These are phyloP conservation scores for Peucedramus taeniatus DNA, from an alignment of 2,113 vertebrate species.

Conservation along the genomic window DNA sequence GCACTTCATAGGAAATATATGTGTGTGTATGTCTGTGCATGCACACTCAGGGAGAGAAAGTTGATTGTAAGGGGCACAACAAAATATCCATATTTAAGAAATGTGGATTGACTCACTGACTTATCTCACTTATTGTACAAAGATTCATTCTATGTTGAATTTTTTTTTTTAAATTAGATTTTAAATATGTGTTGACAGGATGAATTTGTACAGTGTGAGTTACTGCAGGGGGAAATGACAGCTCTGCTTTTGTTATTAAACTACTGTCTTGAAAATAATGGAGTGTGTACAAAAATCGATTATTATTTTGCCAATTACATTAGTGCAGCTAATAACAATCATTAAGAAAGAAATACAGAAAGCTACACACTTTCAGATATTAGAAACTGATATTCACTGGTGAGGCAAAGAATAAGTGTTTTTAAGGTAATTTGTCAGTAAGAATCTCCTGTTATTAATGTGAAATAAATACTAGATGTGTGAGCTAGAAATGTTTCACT, in stretches of 20 bases:
- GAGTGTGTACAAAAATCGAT: slow-evolving; percentile 63
- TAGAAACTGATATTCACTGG: slow-evolving; percentile 35
- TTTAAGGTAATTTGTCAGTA: slow-evolving; percentile 48
- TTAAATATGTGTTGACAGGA: slow-evolving; percentile 75
- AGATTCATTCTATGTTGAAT: slow-evolving; percentile 45
- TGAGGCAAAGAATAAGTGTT: not conserved
- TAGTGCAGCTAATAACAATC: slow-evolving; percentile 63
- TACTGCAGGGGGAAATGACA: slow-evolving; percentile 66
- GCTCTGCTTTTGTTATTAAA: slow-evolving; percentile 71
- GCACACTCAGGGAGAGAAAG: not conserved
- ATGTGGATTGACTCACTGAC: slow-evolving; percentile 40
- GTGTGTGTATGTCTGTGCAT: not conserved
- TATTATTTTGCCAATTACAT: slow-evolving; percentile 72
- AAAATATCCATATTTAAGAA: slow-evolving; percentile 5
- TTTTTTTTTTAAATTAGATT: slow-evolving; percentile 66
- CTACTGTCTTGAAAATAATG: slow-evolving; percentile 72
- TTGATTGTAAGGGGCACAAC: not conserved
- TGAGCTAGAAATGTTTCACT: not conserved
- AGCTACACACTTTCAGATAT: slow-evolving; percentile 29
- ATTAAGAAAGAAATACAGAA: slow-evolving; percentile 43
- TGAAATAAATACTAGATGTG: not conserved
- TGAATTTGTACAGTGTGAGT: slow-evolving; percentile 62
- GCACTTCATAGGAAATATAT: not conserved
- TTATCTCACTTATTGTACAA: slow-evolving; percentile 44
- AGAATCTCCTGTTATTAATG: slow-evolving; percentile 45